Base-by-base conservation (phyloP, 2,888 invertebrate species). In the Actias luna region DNA sequence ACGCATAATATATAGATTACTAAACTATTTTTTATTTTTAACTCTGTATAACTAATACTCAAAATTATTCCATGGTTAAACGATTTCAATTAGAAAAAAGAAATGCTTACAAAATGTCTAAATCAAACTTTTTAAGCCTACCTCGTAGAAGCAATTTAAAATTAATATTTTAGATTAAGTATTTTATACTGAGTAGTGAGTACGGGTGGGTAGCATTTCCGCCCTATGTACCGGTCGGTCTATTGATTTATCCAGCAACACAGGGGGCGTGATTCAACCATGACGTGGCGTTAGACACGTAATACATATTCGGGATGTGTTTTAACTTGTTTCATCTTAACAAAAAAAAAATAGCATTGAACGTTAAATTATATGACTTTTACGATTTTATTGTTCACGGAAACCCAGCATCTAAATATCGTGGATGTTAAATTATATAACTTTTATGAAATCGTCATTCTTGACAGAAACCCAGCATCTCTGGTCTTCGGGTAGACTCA, bases 211-310 rank as follows among this genome's bases (percentile, higher is more conserved):
- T 75, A 78, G 79, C 78, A 76, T 79, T 72, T 65, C 50, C 66
- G 67, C 66, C 65, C 65, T 65, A 67, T 72, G 72, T 75, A 74
- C 74, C 82, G 79, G 33, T 10, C 33, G 25, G 78, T 83, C 84
- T 89, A 89, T 89, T 88, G 89, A 89, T 88, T 87, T 76, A 78
- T 80, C 76, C 75, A 74, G 76, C 81, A 79, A 80, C 83, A 76
- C 81, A 86, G 86, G 88, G n/a, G 89, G 86, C 83, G 88, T 85
- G 83, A 85, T 83, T 84, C 82, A 79, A 82, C 78, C 83, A 79
- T 84, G 78, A 80, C 83, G 71, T 73, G 67, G 68, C 65, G 69
- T 69, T 69, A 66, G 69, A 68, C 66, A 75, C 67, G 67, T 73
- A 74, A 72, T 72, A 69, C 8, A 29, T 29, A 55, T 29, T 29